Conservation (phyloP, 2,113 vertebrate genomes). For the Cryptotis parvus region DNA sequence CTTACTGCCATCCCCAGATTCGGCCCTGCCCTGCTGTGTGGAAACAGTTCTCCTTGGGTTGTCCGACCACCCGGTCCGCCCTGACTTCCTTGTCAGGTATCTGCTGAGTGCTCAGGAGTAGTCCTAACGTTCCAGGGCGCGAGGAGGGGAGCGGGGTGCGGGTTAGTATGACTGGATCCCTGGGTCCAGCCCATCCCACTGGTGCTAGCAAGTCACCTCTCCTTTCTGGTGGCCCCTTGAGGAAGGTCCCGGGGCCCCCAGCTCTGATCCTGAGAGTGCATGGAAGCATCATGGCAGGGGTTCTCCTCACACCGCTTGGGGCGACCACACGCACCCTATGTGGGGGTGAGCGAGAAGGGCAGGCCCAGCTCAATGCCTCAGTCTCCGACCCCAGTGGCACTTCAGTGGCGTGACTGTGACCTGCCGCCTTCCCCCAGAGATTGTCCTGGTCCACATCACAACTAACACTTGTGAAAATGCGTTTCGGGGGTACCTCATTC, state of each 20-base stretch:
- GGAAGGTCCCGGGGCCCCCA: not conserved
- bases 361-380: too few relatives aligned
- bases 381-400: too few relatives aligned
- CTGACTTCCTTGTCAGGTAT: not conserved
- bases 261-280: rapidly evolving
- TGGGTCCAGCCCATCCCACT: rapidly evolving
- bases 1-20: not conserved
- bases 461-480: not conserved
- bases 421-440: not conserved
- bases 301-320: too few relatives aligned
- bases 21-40: not conserved
- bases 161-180: not conserved
- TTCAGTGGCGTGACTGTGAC: too few relatives aligned
- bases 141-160: too few relatives aligned
- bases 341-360: too few relatives aligned
- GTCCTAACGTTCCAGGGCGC: too few relatives aligned
- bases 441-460: not conserved
- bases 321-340: too few relatives aligned
- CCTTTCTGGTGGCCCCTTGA: not conserved
- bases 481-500: not conserved
- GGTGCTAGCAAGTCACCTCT: too few relatives aligned
- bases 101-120: not conserved
- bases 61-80: too few relatives aligned
- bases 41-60: not conserved
- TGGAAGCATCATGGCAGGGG: not conserved